These are phyloP conservation scores for Sebastes matsubarae DNA, from an alignment of 2,797 vertebrate genomes.

Conservation along the genomic window DNA sequence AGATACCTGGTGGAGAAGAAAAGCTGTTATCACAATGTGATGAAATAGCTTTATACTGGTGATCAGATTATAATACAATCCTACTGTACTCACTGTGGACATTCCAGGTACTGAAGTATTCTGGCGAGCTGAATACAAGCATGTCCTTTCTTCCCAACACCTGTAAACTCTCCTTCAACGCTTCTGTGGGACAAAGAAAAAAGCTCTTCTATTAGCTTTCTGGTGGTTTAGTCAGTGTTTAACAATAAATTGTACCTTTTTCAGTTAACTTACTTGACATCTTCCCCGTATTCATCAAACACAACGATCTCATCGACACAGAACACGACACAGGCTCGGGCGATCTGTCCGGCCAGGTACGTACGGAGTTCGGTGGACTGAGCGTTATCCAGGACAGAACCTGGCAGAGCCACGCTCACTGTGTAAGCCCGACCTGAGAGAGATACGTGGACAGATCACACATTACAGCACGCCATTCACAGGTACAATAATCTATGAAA, in stretches of 20 bases:
- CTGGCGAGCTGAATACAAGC: constrained; percentile 94
- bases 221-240: neutral
- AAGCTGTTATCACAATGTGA: neutral
- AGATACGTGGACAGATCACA: neutral
- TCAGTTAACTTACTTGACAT: constrained; percentile 81
- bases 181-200: constrained; percentile 74
- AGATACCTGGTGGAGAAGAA: constrained; percentile 86
- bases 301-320: constrained; percentile 93
- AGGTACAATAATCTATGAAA: neutral
- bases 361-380: constrained; percentile 95
- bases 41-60: neutral
- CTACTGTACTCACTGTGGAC: constrained; percentile 91
- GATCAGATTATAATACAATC: neutral
- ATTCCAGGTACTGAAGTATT: constrained; percentile 96
- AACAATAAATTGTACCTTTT: neutral
- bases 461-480: neutral
- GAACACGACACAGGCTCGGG: constrained; percentile 92
- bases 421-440: constrained; percentile 87
- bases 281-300: constrained; percentile 92
- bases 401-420: constrained; percentile 92
- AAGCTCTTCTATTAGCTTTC: neutral
- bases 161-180: constrained; percentile 91
- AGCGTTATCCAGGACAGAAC: constrained; percentile 95
- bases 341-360: constrained; percentile 96
- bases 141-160: constrained; percentile 92